Conservation (phyloP, 2,888 invertebrate species). For the Callyntrura sp. region DNA sequence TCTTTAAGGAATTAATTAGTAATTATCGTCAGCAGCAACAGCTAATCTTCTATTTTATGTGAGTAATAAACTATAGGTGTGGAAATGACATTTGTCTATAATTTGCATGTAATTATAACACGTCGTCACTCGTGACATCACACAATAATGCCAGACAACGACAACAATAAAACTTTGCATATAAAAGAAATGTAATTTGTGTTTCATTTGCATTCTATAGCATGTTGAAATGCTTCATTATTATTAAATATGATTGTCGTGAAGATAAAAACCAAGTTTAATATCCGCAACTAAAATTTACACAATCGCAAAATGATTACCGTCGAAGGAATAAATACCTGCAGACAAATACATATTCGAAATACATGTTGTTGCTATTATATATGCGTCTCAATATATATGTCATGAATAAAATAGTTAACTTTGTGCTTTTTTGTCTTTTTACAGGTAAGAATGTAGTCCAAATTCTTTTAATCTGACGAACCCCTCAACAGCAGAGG, state of each 20-base stretch:
- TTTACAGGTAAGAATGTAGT: slow-evolving; percentile 28
- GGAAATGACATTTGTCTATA: slow-evolving; percentile 9
- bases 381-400: not conserved
- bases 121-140: not conserved
- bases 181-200: not conserved
- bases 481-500: slow-evolving; percentile 23
- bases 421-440: not conserved
- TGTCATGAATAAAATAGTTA: not conserved
- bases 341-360: slow-evolving; percentile 3
- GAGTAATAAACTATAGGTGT: not conserved
- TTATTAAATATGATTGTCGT: not conserved
- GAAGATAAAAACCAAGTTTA: slow-evolving; percentile 17
- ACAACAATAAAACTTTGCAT: not conserved
- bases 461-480: not conserved
- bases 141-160: not conserved
- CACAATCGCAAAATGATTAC: not conserved
- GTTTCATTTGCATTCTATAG: not conserved
- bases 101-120: slow-evolving; percentile 22
- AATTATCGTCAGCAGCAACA: not conserved
- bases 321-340: not conserved
- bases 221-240: not conserved
- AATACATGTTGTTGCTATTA: not conserved
- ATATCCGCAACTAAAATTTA: slow-evolving; percentile 8
- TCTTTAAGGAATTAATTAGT: not conserved
- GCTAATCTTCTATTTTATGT: too few relatives aligned